A percentile compares a stretch with the other conserved stretches of the same genome.
phyloP scores from a whole-genome alignment of 2,888 invertebrate species.

The Euclidia mi region DNA sequence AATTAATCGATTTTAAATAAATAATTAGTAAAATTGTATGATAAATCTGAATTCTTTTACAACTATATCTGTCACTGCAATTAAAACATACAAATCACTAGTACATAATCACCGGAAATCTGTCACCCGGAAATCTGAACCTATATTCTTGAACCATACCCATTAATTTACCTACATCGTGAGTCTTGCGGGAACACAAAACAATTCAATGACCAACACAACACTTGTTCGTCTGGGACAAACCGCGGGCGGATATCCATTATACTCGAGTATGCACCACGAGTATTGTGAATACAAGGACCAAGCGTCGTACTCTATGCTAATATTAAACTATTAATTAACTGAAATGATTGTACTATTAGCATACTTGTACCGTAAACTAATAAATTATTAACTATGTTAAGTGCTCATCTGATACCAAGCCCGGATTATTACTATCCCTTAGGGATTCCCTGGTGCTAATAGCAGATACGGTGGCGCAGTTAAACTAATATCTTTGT shows the following conservation, averaged over 20 bases:
- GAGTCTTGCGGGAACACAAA: neutral
- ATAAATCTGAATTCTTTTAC: too few relatives aligned
- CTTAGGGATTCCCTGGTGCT: neutral
- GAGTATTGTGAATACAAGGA: neutral
- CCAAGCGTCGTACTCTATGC: conserved; percentile 44
- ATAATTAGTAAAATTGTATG: too few relatives aligned
- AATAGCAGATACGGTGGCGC: neutral
- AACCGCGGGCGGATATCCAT: neutral
- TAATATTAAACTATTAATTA: conserved; percentile 66
- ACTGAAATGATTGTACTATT: conserved; percentile 62
- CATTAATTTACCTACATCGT: neutral
- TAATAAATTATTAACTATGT: conserved; percentile 52
- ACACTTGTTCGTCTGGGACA: neutral
- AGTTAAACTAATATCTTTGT: neutral
- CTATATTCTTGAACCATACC: too few relatives aligned
- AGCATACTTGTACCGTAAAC: conserved; percentile 42
- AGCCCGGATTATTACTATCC: conserved; percentile 6
- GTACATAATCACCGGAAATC: too few relatives aligned
- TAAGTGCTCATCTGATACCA: conserved; percentile 21
- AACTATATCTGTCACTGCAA: too few relatives aligned
- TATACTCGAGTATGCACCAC: neutral
- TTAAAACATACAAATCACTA: too few relatives aligned
- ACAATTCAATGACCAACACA: neutral
- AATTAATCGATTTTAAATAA: too few relatives aligned
- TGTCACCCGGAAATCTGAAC: too few relatives aligned